Evolutionary conservation across 1,140 invertebrate species (phyloP).

Genomic region (Drosophila teissieri): DNA sequence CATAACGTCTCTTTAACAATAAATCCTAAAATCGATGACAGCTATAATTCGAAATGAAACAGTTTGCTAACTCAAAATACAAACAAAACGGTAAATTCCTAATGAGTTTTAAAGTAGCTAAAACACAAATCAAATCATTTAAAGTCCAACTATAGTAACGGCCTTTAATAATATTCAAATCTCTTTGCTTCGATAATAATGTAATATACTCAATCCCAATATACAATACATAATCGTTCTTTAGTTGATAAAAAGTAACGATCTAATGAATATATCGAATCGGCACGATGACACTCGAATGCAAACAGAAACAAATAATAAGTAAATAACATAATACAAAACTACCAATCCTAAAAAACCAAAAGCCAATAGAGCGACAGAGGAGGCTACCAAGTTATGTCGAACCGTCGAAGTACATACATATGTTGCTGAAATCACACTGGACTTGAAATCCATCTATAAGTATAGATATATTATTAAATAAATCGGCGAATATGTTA

Average conservation of each 20-base stretch:
- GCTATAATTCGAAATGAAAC: slow-evolving; percentile 18
- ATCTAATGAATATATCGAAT: slow-evolving; percentile 27
- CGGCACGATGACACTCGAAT: slow-evolving; percentile 6
- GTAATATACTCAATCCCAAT: slow-evolving; percentile 75
- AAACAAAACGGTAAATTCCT: slow-evolving; percentile 79
- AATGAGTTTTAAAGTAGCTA: slow-evolving; percentile 77
- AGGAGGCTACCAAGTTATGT: slow-evolving; percentile 76
- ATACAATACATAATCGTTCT: slow-evolving; percentile 68
- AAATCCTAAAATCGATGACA: slow-evolving; percentile 25
- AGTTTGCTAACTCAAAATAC: slow-evolving; percentile 44
- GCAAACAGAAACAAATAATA: slow-evolving; percentile 25
- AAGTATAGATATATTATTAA: slow-evolving; percentile 46
- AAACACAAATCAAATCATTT: slow-evolving; percentile 68
- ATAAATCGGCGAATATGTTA: slow-evolving; percentile 52
- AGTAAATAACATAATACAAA: slow-evolving; percentile 34
- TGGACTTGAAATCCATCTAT: slow-evolving; percentile 64
- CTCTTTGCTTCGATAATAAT: slow-evolving; percentile 79
- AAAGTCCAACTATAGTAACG: slow-evolving; percentile 76
- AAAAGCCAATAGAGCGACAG: slow-evolving; percentile 76
- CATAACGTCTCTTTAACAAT: slow-evolving; percentile 26
- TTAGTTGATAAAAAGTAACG: slow-evolving; percentile 64
- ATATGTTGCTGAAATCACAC: slow-evolving; percentile 76
- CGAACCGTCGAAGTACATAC: slow-evolving; percentile 68
- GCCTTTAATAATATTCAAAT: slow-evolving; percentile 80
- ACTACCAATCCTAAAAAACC: slow-evolving; percentile 35